These are phyloP conservation scores for Kuschelorhynchus macadamiae DNA, from an alignment of 2,888 invertebrate species.

Conservation along the genomic window DNA sequence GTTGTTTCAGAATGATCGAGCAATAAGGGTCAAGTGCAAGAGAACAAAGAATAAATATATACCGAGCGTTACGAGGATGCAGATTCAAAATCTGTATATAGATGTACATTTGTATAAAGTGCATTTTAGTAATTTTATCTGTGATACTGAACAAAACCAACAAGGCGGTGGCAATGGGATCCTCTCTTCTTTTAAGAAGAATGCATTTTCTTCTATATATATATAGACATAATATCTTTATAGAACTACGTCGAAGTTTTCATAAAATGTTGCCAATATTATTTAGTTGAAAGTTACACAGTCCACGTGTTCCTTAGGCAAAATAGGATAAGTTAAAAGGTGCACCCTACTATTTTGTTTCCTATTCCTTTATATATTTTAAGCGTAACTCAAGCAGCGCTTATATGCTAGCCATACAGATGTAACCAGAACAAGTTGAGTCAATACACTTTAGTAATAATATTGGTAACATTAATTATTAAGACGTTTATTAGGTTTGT, in stretches of 20 bases:
- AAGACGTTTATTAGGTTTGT: no score
- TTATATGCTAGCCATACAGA: no score
- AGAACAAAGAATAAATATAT: slow-evolving; percentile 45
- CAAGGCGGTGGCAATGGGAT: slow-evolving; percentile 31
- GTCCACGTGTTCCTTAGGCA: no score
- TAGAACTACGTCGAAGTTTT: not conserved
- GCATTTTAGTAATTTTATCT: slow-evolving; percentile 69
- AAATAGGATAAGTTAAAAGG: no score
- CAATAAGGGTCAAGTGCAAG: slow-evolving; percentile 67
- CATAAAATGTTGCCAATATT: not conserved
- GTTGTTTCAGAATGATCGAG: slow-evolving; percentile 58
- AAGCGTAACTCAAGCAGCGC: no score
- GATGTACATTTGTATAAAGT: slow-evolving; percentile 58
- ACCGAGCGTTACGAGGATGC: slow-evolving; percentile 60
- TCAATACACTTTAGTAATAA: no score
- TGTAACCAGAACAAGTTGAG: no score
- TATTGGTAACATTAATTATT: no score
- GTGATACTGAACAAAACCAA: slow-evolving; percentile 64
- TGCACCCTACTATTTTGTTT: no score
- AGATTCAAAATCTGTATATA: slow-evolving; percentile 61
- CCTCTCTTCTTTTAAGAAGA: slow-evolving; percentile 17
- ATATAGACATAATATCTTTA: not conserved
- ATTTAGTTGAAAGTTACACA: not conserved
- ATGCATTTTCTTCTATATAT: slow-evolving; percentile 24
- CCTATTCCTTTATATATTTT: no score